Evolutionary conservation across 2,113 vertebrate genomes (phyloP), one percentile per base, ranked within the genome.

Genomic region (Nannospalax galili): DNA sequence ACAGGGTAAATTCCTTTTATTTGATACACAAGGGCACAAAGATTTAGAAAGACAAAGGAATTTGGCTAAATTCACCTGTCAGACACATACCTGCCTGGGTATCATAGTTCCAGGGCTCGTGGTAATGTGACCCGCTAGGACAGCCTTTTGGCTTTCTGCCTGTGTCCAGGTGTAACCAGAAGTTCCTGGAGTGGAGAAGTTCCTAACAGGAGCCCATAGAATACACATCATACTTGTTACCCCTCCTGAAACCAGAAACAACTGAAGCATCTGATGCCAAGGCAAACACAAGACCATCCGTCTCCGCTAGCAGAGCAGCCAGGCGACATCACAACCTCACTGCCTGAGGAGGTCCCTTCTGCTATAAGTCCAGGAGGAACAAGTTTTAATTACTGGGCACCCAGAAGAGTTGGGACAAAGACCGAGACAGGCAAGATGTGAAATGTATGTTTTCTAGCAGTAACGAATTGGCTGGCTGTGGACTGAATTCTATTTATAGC

Each of bases 401-500:
- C 91, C 48, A 42, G 32, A 94, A 87, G 74, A 56, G 26, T 74
- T 88, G 88, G 75, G 2, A 85, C 52, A 92, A 95, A 94, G 62
- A 84, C 30, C 56, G 52, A 92, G 32, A 62, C 28, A 86, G 40
- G n/a, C 48, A 93, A 87, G 67, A 88, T 79, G 37, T 93, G 40
- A 90, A 92, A 80, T 32, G 56, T 86, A 48, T 40, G 26, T 87
- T 94, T 85, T 91, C 42, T n/a, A 93, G 58, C 20, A 86, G 42
- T 93, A 28, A 70, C 58, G 96, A 80, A 89, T 74, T 93, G 78
- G 4, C 62, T 75, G 40, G 64, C 56, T 92, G 12, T 92, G 65
- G 56, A 32, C 37, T 74, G 79, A 94, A 91, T 96, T 96, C 72
- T 67, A 52, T 84, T 94, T 92, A 95, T 82, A 87, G 80, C 30